phyloP scores from a whole-genome alignment of 2,888 invertebrate species.

The Netelia virgata region DNA sequence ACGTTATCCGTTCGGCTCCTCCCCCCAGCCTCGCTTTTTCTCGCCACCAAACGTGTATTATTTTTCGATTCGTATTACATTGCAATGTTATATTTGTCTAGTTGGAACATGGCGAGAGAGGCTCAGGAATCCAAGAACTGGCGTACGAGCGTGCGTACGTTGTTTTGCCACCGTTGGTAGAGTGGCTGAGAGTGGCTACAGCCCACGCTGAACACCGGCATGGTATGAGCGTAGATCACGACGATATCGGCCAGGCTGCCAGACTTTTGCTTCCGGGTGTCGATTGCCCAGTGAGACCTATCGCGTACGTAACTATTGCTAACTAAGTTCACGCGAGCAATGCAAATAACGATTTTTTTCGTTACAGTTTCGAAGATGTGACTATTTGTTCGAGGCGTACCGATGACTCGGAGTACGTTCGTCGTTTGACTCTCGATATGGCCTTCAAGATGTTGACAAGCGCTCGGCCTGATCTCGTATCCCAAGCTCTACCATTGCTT shows the following conservation, averaged over 20 bases:
- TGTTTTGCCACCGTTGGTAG: constrained; percentile 95
- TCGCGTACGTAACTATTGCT: constrained; percentile 86
- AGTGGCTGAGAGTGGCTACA: constrained; percentile 94
- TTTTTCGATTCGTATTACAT: not conserved
- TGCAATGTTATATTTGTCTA: constrained; percentile 76
- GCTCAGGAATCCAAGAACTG: constrained; percentile 88
- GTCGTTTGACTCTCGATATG: constrained; percentile 89
- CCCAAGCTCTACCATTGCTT: constrained; percentile 91
- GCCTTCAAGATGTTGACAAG: constrained; percentile 93
- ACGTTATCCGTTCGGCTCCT: constrained; percentile 33
- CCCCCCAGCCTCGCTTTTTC: not conserved
- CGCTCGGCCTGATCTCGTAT: constrained; percentile 92
- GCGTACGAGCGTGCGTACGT: constrained; percentile 95
- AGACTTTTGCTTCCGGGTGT: constrained; percentile 94
- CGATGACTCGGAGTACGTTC: constrained; percentile 87
- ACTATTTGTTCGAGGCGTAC: constrained; percentile 84
- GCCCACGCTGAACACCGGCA: constrained; percentile 94
- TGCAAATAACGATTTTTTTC: constrained; percentile 15
- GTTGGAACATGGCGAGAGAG: constrained; percentile 89
- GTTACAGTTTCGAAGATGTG: constrained; percentile 87
- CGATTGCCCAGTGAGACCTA: constrained; percentile 93
- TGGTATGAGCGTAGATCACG: constrained; percentile 92
- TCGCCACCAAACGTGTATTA: not conserved
- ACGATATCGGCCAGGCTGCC: constrained; percentile 96
- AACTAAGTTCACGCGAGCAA: not conserved